Percentiles rank a stretch among this genome's conserved stretches.
These are phyloP conservation scores for Glomeris marginata DNA, from an alignment of 2,888 invertebrate species.

Conservation along the genomic window DNA sequence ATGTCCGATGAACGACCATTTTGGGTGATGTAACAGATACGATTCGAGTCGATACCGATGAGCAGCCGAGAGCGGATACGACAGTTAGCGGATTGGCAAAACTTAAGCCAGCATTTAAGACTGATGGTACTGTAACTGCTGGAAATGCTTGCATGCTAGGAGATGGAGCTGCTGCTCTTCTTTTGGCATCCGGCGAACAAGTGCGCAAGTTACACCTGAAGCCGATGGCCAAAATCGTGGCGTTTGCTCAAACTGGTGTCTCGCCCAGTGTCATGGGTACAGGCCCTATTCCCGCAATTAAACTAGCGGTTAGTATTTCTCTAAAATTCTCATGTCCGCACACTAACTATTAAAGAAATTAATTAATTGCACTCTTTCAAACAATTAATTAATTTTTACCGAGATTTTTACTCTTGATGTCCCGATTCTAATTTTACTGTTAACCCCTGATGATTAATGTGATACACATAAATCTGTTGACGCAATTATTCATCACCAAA, in stretches of 20 bases:
- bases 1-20: no score
- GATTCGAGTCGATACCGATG: constrained; percentile 38
- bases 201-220: constrained; percentile 39
- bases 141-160: constrained; percentile 67
- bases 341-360: not conserved
- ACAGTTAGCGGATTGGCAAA: constrained; percentile 44
- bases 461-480: no score
- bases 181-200: constrained; percentile 49
- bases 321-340: no score
- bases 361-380: not conserved
- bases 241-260: constrained; percentile 59
- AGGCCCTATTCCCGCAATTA: constrained; percentile 56
- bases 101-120: constrained; percentile 47
- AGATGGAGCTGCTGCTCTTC: constrained; percentile 77
- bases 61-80: constrained; percentile 48
- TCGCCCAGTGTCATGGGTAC: constrained; percentile 66
- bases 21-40: not conserved
- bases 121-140: constrained; percentile 50
- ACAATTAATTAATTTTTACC: no score
- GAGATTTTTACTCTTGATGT: no score
- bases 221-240: constrained; percentile 58
- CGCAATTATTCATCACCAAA: no score
- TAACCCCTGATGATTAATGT: no score
- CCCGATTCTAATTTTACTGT: no score
- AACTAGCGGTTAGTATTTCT: constrained; percentile 43